These are phyloP conservation scores for Patiria miniata DNA, from an alignment of 35 echinoderm and acorn worm species.

Conservation along the genomic window DNA sequence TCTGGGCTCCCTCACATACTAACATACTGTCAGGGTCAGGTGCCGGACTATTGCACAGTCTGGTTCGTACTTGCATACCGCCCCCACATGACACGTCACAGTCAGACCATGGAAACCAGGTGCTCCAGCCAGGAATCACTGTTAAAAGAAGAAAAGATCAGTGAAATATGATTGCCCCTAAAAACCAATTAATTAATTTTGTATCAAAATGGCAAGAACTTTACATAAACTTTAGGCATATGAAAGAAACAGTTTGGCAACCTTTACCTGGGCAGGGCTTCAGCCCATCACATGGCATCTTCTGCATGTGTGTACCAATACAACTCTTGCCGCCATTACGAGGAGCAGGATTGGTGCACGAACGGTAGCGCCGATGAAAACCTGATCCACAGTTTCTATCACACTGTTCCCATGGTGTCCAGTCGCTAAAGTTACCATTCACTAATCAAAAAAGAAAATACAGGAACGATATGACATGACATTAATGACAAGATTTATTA, in stretches of 20 bases:
- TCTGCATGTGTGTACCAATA: constrained; percentile 14
- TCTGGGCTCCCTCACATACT: too few species aligned
- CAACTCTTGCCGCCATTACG: constrained; percentile 39
- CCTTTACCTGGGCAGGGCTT: constrained; percentile 1
- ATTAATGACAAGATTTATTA: too few species aligned
- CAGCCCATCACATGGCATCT: background rate
- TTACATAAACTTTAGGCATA: too few species aligned
- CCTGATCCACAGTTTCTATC: constrained; percentile 28
- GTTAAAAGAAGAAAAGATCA: too few species aligned
- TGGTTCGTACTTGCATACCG: constrained; percentile 46
- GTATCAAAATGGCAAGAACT: too few species aligned
- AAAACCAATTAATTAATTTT: too few species aligned
- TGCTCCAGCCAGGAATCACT: background rate
- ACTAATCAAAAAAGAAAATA: constrained; percentile 32
- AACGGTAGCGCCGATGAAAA: constrained; percentile 9
- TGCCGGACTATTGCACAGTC: background rate
- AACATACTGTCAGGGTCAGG: too few species aligned
- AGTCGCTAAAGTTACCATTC: constrained; percentile 44
- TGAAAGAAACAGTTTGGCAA: background rate
- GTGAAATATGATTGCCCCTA: too few species aligned
- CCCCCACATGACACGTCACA: constrained; percentile 45
- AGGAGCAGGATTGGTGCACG: constrained; percentile 49
- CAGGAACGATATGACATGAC: background rate
- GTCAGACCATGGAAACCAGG: constrained; percentile 64
- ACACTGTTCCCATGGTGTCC: constrained; percentile 38